These are phyloP conservation scores for Heliconius ismenius DNA, from an alignment of 2,888 invertebrate species.

Conservation along the genomic window DNA sequence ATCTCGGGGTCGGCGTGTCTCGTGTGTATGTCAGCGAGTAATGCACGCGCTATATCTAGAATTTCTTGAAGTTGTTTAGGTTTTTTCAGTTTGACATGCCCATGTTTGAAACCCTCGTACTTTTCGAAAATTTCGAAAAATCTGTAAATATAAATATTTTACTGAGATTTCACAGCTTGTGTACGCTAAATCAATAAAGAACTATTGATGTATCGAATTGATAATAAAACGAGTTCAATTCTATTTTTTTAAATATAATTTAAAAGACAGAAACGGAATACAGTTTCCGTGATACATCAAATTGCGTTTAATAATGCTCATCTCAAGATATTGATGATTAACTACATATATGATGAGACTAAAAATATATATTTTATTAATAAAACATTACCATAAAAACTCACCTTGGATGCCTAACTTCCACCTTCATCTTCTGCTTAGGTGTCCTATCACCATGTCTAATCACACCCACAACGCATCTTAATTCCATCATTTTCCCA, in stretches of 20 bases:
- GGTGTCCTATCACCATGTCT: constrained; percentile 99
- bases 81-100: constrained; percentile 97
- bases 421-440: constrained; percentile 99
- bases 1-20: constrained; percentile 94
- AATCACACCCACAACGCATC: constrained; percentile 98
- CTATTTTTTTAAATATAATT: neutral
- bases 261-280: too few species aligned
- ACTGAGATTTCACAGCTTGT: neutral
- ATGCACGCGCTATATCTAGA: constrained; percentile 95
- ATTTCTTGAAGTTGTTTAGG: constrained; percentile 99
- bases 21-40: constrained; percentile 94
- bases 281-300: too few species aligned
- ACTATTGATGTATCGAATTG: too few species aligned
- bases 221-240: neutral
- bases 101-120: constrained; percentile 96
- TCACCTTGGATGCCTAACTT: constrained; percentile 96
- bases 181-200: too few species aligned
- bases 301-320: too few species aligned
- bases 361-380: too few species aligned
- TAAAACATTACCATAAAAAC: neutral
- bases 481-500: constrained; percentile 95
- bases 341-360: too few species aligned
- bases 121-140: constrained; percentile 99
- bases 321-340: neutral
- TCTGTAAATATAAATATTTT: constrained; percentile 56